Evolutionary conservation across 2,888 invertebrate genomes (phyloP), one percentile per base, ranked within the genome.

Genomic region (Tineola bisselliella): DNA sequence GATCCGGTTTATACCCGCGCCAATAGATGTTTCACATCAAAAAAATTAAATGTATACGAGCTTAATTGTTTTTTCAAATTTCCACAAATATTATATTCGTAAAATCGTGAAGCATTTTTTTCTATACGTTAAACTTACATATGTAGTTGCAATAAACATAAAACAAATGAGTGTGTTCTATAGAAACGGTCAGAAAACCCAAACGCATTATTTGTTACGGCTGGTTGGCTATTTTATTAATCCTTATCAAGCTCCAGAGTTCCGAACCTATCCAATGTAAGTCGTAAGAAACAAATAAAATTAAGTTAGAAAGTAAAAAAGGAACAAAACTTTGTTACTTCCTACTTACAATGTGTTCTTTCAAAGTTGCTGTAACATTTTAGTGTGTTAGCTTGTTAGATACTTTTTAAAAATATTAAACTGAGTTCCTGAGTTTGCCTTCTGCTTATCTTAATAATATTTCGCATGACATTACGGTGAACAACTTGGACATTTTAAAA

Each of bases 231-330:
- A 13, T 48, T 48, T 48, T 17, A 3, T n/a, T 48, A 48, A 48
- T 48, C 17, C 48, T 48, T 48, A 48, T 48, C 48, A 48, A 15
- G 48, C 48, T 48, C 10, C 38, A 48, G 48, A 48, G 48, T 48
- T 48, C 48, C 17, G 13, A 17, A 48, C 13, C 48, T 54, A 25
- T 48, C 15, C 54, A 25, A 10, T 25, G 54, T 54, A 54, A 54
- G 54, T 54, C 19, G 54, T 18, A n/a, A 18, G 54, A 17, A 54
- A 54, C 54, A 54, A 54, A 54, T 54, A 54, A 54, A 54, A 54
- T 54, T 54, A 54, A 54, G 54, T 25, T 54, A 25, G 25, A 54
- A 18, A 18, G 18, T 25, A 25, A 6, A 25, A 25, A 25, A 25
- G 6, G 25, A 25, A 25, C 2, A 3, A 54, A 54, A 54, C 25